These are phyloP conservation scores for Holothuria scabra DNA, from an alignment of 53 echinoderm and acorn worm species.

Conservation along the genomic window DNA sequence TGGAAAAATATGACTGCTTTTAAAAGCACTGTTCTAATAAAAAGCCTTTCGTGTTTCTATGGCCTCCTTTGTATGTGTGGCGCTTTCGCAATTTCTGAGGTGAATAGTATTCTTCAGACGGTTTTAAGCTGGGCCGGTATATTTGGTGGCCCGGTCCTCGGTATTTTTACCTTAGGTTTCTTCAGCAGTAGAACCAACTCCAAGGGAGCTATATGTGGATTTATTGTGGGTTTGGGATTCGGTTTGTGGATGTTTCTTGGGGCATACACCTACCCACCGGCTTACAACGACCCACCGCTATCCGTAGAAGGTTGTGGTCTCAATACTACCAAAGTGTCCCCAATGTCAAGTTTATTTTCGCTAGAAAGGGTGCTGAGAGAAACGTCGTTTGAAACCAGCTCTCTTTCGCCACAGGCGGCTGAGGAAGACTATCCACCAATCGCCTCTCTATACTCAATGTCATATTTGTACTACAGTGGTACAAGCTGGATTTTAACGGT, in stretches of 20 bases:
- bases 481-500: slow-evolving; percentile 25
- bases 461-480: slow-evolving; percentile 46
- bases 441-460: slow-evolving; percentile 21
- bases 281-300: slow-evolving; percentile 25
- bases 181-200: slow-evolving; percentile 40
- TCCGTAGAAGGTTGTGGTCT: slow-evolving; percentile 13
- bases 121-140: slow-evolving; percentile 48
- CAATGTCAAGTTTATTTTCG: neutral
- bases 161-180: slow-evolving; percentile 40
- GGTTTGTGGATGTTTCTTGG: slow-evolving; percentile 42
- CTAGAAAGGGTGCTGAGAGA: neutral
- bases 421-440: neutral
- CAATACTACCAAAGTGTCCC: slow-evolving; percentile 11
- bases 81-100: slow-evolving; percentile 25
- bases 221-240: slow-evolving; percentile 17
- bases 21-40: slow-evolving; percentile 14
- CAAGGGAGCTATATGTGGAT: slow-evolving; percentile 36
- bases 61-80: slow-evolving; percentile 38
- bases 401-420: neutral
- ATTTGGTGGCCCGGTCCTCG: slow-evolving; percentile 29
- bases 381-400: neutral
- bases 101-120: slow-evolving; percentile 40
- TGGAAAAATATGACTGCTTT: slow-evolving; percentile 42
- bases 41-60: slow-evolving; percentile 28
- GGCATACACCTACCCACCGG: slow-evolving; percentile 14